Conservation (phyloP, 64 coral and sea anemone genomes). For the Anthopleura sola region DNA sequence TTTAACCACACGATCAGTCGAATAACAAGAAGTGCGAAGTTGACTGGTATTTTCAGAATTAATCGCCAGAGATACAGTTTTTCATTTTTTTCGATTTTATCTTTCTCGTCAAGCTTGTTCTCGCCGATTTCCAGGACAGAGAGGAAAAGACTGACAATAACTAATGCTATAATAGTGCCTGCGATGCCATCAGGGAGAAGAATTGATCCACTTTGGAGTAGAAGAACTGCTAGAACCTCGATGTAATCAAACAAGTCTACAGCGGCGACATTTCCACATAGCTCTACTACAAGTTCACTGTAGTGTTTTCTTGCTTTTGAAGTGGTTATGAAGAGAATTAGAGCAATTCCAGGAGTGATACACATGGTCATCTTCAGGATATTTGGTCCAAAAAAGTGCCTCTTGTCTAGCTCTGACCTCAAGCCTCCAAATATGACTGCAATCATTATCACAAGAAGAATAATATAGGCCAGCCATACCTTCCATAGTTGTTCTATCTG, state of each 20-base stretch:
- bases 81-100: not conserved
- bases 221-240: conserved; percentile 34
- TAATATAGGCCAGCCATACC: conserved; percentile 12
- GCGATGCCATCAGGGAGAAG: conserved; percentile 11
- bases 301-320: not conserved
- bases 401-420: conserved; percentile 29
- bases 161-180: conserved; percentile 28
- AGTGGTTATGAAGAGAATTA: conserved; percentile 41
- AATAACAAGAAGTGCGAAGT: conserved; percentile 40
- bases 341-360: conserved; percentile 8
- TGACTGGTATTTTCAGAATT: conserved; percentile 46
- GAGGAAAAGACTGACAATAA: conserved; percentile 28
- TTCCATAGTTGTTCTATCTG: not conserved
- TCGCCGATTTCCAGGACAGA: conserved; percentile 23
- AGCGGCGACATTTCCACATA: not conserved
- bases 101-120: not conserved
- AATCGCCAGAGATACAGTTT: not conserved
- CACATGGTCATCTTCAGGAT: conserved; percentile 35
- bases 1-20: conserved; percentile 30
- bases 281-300: not conserved
- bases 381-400: conserved; percentile 44
- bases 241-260: conserved; percentile 58
- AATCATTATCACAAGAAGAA: not conserved
- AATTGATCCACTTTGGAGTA: conserved; percentile 9
- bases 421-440: not conserved